Base-by-base conservation (phyloP, 2,888 invertebrate species). In the Pyralis farinalis region DNA sequence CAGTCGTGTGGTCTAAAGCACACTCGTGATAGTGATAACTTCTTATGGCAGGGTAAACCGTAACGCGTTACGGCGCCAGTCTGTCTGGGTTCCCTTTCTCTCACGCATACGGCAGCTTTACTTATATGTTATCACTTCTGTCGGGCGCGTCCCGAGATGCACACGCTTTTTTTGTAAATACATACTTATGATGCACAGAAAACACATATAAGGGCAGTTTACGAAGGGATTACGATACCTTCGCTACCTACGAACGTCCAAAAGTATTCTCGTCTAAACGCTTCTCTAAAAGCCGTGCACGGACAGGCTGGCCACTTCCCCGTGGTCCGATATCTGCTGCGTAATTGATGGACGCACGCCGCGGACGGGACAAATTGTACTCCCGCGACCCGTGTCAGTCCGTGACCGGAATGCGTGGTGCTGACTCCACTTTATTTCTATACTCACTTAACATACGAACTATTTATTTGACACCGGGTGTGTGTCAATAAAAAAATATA, bases 301-400 rank as follows among this genome's bases (percentile, higher is more conserved):
- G 25, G 8, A 3, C 7, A 7, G 25, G 25, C 7, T 7, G 7
- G 25, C 25, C 25, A 25, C 25, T 25, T 25, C 7, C n/a, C n/a
- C 25, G 25, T 8, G 7, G 25, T n/a, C 22, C 34, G 27, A 36
- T 36, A 27, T 36, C 21, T 36, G 25, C 33, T 28, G 12, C 9
- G 42, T 42, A 42, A 42, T 42, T 42, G 42, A 42, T 42, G 20
- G 42, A 36, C 25, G 7, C 7, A 5, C 25, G 25, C n/a, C 25
- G 5, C 8, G 25, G 25, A 8, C 1, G 25, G 7, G 25, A 25
- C 25, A 25, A 25, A 25, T 25, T 25, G 8, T n/a, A 7, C 25
- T n/a, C 3, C 25, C 25, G 7, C 34, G 27, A n/a, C 35, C 1
- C 16, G 33, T n/a, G 25, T 25, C 25, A 25, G 25, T 25, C 25